Conservation (phyloP, 1,140 invertebrate genomes). For the Cotesia vestalis region DNA sequence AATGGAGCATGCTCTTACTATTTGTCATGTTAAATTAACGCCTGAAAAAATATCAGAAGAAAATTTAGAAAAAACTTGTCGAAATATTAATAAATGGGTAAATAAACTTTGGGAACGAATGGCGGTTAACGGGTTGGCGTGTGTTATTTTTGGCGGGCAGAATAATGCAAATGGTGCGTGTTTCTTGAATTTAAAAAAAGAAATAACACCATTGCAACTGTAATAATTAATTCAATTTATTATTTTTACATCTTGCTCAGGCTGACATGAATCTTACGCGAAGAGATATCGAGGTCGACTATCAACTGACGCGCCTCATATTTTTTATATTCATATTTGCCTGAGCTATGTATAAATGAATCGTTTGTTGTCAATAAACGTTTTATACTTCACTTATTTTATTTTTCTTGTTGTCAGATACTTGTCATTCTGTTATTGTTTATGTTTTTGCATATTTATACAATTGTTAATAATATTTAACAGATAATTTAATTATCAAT, state of each 20-base stretch:
- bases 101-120: conserved; percentile 69
- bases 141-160: conserved; percentile 70
- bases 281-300: conserved; percentile 15
- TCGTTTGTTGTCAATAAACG: conserved; percentile 44
- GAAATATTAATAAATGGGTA: conserved; percentile 71
- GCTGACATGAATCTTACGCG: conserved; percentile 15
- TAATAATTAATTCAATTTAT: conserved; percentile 1
- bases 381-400: conserved; percentile 42
- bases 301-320: conserved; percentile 15
- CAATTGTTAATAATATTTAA: background rate
- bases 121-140: conserved; percentile 65
- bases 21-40: conserved; percentile 69
- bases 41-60: conserved; percentile 58
- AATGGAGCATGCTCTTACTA: conserved; percentile 67
- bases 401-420: background rate
- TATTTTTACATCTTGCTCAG: background rate
- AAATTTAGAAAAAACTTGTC: conserved; percentile 60
- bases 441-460: conserved; percentile 15
- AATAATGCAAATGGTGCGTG: conserved; percentile 63
- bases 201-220: conserved; percentile 25
- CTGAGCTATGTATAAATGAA: conserved; percentile 38
- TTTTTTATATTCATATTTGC: conserved; percentile 29
- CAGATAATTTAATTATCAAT: background rate
- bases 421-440: conserved; percentile 21
- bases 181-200: conserved; percentile 65